Percentiles rank a stretch among this genome's conserved stretches.
Evolutionary conservation across 2,113 vertebrate species (phyloP).

Genomic region (Eurypyga helias): DNA sequence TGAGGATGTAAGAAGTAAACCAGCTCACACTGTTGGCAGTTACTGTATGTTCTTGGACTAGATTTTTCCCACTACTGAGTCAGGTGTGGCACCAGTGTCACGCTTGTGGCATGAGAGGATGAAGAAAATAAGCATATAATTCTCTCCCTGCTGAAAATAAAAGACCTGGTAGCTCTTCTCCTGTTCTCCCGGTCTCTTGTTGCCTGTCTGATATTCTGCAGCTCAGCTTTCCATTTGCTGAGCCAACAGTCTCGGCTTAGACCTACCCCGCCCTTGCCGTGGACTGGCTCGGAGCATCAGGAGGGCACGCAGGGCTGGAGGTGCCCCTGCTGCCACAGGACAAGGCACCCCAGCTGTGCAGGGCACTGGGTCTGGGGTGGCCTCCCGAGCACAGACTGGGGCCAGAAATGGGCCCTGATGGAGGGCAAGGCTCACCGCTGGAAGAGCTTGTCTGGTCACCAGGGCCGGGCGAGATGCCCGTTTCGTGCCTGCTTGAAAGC

Average conservation of each 20-base stretch:
- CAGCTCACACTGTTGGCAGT: background rate
- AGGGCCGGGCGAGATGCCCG: background rate
- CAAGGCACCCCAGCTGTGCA: background rate
- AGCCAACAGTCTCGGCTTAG: background rate
- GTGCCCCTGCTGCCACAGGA: background rate
- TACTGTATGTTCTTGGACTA: background rate
- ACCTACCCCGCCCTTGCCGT: background rate
- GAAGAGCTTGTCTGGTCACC: background rate
- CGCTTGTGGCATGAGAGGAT: background rate
- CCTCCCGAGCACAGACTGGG: background rate
- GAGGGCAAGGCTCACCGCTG: background rate
- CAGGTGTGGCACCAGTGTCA: background rate
- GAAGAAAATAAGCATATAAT: background rate
- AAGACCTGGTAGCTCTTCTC: background rate
- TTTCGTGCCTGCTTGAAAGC: background rate
- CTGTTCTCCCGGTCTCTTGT: too few relatives aligned
- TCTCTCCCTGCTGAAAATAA: background rate
- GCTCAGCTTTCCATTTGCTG: background rate
- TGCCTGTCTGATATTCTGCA: background rate
- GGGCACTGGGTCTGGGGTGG: background rate
- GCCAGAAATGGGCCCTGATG: background rate
- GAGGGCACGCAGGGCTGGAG: background rate
- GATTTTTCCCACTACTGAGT: background rate
- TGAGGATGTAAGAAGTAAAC: background rate
- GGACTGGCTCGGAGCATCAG: background rate